phyloP scores from a whole-genome alignment of 2,797 vertebrate species.

The Macropodus opercularis region DNA sequence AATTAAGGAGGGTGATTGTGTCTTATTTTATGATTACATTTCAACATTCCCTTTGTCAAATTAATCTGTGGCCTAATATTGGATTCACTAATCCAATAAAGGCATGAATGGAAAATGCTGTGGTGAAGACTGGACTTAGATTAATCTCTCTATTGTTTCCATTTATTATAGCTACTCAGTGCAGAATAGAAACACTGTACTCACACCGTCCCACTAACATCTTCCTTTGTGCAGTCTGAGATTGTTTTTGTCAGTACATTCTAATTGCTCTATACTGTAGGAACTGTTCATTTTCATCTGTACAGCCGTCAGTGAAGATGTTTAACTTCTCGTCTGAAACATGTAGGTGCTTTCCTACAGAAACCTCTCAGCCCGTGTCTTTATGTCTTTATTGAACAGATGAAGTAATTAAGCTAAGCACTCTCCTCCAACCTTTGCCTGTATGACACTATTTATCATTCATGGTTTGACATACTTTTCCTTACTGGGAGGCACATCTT shows the following conservation, averaged over 20 bases:
- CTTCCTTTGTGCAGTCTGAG: slow-evolving; percentile 19
- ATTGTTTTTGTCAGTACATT: slow-evolving; percentile 18
- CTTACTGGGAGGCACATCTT: slow-evolving; percentile 14
- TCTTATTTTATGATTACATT: slow-evolving; percentile 44
- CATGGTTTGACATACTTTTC: slow-evolving; percentile 38
- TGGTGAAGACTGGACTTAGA: slow-evolving; percentile 30
- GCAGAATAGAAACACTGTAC: slow-evolving; percentile 17
- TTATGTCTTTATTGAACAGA: slow-evolving; percentile 57
- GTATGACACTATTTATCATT: slow-evolving; percentile 40
- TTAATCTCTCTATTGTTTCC: slow-evolving; percentile 57
- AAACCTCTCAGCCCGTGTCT: slow-evolving; percentile 49
- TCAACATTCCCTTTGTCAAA: slow-evolving; percentile 43
- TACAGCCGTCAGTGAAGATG: slow-evolving; percentile 14
- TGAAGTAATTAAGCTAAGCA: slow-evolving; percentile 58
- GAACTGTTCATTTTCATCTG: slow-evolving; percentile 4
- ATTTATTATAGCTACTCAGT: slow-evolving; percentile 25
- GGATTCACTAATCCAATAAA: slow-evolving; percentile 66
- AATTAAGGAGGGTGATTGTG: slow-evolving; percentile 42
- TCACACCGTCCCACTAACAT: slow-evolving; percentile 14
- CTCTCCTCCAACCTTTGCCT: slow-evolving; percentile 58
- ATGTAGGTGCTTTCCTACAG: slow-evolving; percentile 18
- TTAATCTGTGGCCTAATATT: slow-evolving; percentile 61
- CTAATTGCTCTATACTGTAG: slow-evolving; percentile 17
- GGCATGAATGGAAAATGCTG: slow-evolving; percentile 41
- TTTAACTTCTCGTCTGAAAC: slow-evolving; percentile 22